A percentile compares a stretch with the other conserved stretches of the same genome.
Evolutionary conservation across 2,113 vertebrate genomes (phyloP).

Genomic region (Emydocephalus ijimae): DNA sequence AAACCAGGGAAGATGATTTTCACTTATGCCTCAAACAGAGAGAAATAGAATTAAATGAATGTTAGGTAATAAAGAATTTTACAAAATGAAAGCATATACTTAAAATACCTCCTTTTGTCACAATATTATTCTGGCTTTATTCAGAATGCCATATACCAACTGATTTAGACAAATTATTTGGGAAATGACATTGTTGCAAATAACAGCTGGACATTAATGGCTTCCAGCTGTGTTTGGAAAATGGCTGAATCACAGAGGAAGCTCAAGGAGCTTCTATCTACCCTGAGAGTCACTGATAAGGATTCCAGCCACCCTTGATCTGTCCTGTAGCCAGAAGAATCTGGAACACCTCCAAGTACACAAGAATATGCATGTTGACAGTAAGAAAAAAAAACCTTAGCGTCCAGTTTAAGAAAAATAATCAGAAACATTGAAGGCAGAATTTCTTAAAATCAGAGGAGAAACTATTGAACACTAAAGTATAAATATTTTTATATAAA

Average conservation of each 20-base stretch:
- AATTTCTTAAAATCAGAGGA: not conserved
- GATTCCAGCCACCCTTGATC: not conserved
- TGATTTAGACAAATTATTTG: not conserved
- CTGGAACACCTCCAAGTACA: not conserved
- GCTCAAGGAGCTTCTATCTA: not conserved
- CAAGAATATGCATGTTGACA: not conserved
- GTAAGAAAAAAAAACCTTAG: not conserved
- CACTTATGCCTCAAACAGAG: not conserved
- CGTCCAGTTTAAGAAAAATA: not conserved
- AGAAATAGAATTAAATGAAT: not conserved
- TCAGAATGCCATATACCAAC: not conserved
- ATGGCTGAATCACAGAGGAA: not conserved
- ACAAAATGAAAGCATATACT: not conserved
- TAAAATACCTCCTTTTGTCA: not conserved
- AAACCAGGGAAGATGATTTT: not conserved
- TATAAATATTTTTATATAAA: not conserved
- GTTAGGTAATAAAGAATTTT: not conserved
- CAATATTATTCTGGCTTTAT: not conserved
- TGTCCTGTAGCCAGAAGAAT: not conserved
- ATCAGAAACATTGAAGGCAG: not conserved
- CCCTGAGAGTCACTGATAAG: not conserved
- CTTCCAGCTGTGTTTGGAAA: not conserved
- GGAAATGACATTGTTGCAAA: not conserved
- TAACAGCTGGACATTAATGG: not conserved
- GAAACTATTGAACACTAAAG: not conserved